Evolutionary conservation across 2,113 vertebrate genomes (phyloP).

Genomic region (Spheniscus mendiculus): DNA sequence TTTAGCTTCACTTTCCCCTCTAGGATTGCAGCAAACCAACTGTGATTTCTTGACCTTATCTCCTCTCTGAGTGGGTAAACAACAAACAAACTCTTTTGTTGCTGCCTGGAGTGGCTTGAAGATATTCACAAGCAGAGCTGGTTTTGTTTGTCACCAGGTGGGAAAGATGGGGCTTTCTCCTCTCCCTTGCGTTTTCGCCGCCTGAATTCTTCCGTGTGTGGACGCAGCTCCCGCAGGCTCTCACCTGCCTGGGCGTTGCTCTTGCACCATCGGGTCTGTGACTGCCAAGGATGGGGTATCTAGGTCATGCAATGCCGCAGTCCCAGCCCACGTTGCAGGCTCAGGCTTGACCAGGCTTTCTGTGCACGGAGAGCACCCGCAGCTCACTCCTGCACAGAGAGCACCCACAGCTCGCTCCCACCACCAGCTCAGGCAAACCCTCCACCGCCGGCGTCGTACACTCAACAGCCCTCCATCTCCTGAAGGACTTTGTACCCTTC

Average conservation of each 20-base stretch:
- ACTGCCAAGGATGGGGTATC: background rate
- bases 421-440: background rate
- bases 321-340: rapidly evolving
- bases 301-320: rapidly evolving
- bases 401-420: background rate
- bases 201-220: rapidly evolving
- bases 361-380: rapidly evolving
- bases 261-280: rapidly evolving
- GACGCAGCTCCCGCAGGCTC: background rate
- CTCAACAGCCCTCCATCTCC: background rate
- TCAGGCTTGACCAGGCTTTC: background rate
- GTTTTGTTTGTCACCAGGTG: background rate
- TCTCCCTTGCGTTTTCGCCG: background rate
- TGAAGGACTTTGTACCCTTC: background rate
- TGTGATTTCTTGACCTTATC: conserved; percentile 13
- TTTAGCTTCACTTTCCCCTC: background rate
- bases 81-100: background rate
- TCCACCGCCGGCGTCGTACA: rapidly evolving
- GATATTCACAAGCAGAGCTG: background rate
- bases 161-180: background rate
- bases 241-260: rapidly evolving
- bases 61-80: background rate
- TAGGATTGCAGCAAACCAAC: background rate
- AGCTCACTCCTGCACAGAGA: background rate
- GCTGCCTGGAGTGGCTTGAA: background rate